Evolutionary conservation across 2,888 invertebrate species (phyloP), one percentile per base, ranked within the genome.

Genomic region (Dendrolimus pini): DNA sequence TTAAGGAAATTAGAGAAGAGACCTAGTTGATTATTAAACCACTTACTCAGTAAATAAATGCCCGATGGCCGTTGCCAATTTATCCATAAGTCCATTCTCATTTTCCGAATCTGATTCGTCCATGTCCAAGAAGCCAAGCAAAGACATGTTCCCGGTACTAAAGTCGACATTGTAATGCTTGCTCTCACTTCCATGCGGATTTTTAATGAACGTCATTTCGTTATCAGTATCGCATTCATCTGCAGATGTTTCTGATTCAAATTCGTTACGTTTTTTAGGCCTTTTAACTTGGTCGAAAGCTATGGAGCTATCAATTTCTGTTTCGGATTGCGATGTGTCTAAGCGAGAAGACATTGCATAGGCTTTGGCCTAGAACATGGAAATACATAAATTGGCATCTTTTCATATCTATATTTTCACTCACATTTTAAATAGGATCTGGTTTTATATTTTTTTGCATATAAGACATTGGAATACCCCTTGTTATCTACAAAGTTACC

Each of bases 41-140:
- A 80, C 88, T 88, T 83, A 94, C 94, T 93, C 95, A 58, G 95
- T 95, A 81, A 96, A 96, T 60, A 96, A 82, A 84, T 95, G 95
- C 13, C 94, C 93, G 62, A 95, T 94, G n/a, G 94, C 94, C 56
- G 93, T 93, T 0, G 94, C 93, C 54, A 95, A 80, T 72, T 94
- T 95, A 67, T 94, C 94, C 84, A 94, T 93, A 2, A 93, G 86
- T 0, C 93, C 93, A 69, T 92, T 93, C 67, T 95, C 95, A 68
- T 94, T 94, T 65, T 95, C 95, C 0, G 95, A 94, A 73, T 95
- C 95, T 0, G 94, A 94, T 62, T 95, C 94, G 59, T 94, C 94
- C 10, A 89, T 79, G 67, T 92, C 94, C 86, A 72, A 79, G 56
- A 79, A 88, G 68, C 77, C 80, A 12, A 89, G 59, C 55, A 93